Evolutionary conservation across 1,140 invertebrate species (phyloP).

Genomic region (Drosophila saltans): DNA sequence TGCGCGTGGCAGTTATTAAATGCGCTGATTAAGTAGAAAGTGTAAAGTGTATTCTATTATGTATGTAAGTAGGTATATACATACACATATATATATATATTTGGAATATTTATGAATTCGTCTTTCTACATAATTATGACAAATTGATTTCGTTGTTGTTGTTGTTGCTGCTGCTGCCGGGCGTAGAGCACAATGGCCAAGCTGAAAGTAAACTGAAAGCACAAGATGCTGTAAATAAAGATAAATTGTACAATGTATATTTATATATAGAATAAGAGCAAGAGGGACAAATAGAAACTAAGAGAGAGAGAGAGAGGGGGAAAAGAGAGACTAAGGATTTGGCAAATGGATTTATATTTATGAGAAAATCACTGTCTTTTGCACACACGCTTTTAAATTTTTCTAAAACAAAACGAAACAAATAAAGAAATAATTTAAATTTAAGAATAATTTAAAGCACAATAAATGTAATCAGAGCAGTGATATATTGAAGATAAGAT

Average conservation of each 20-base stretch:
- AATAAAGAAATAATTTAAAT: too few relatives aligned
- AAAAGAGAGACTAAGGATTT: neutral
- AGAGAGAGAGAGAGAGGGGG: neutral
- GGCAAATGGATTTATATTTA: constrained; percentile 9
- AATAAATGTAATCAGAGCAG: too few relatives aligned
- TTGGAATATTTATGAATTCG: constrained; percentile 73
- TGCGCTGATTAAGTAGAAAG: constrained; percentile 76
- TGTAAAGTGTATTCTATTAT: constrained; percentile 43
- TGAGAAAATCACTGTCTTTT: constrained; percentile 5
- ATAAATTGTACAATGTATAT: constrained; percentile 8
- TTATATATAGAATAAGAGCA: neutral
- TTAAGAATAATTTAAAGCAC: too few relatives aligned
- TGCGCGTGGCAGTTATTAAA: constrained; percentile 77
- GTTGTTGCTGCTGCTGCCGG: constrained; percentile 20
- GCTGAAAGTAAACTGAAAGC: constrained; percentile 16
- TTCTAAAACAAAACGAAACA: too few relatives aligned
- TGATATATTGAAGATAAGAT: too few relatives aligned
- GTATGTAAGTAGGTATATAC: constrained; percentile 20
- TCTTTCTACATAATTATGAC: constrained; percentile 55
- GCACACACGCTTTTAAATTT: neutral
- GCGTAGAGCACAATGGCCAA: constrained; percentile 37
- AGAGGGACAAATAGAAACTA: too few relatives aligned
- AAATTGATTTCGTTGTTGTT: constrained; percentile 59
- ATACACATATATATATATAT: constrained; percentile 28
- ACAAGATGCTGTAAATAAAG: constrained; percentile 12